These are phyloP conservation scores for Ditylenchus weischeri DNA, from an alignment of 2,888 invertebrate genomes.

Conservation along the genomic window DNA sequence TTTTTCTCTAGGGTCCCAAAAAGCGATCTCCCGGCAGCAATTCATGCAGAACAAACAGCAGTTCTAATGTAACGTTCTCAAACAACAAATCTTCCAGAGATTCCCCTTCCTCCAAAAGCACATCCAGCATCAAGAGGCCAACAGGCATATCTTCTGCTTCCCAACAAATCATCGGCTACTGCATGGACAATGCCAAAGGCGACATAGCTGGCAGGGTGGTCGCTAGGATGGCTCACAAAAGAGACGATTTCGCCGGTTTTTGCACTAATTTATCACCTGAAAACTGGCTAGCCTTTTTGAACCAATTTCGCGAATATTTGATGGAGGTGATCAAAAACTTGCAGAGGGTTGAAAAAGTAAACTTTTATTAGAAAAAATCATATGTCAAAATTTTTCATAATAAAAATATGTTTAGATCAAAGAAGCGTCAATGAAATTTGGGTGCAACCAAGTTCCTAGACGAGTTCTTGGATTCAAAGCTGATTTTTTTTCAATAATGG, in stretches of 20 bases:
- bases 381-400: conserved; percentile 9
- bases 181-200: conserved; percentile 38
- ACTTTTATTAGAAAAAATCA: too few relatives aligned
- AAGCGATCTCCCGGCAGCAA: too few relatives aligned
- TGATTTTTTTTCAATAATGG: conserved; percentile 38
- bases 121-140: too few relatives aligned
- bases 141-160: neutral
- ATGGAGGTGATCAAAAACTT: conserved; percentile 33
- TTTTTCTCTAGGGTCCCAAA: too few relatives aligned
- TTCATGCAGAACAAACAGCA: too few relatives aligned
- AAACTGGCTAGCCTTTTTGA: conserved; percentile 29
- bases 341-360: conserved; percentile 34
- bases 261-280: conserved; percentile 25
- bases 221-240: conserved; percentile 37
- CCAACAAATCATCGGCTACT: conserved; percentile 31
- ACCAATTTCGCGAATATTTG: conserved; percentile 33
- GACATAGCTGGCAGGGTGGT: conserved; percentile 36
- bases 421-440: conserved; percentile 34
- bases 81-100: too few relatives aligned
- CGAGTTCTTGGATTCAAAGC: conserved; percentile 38
- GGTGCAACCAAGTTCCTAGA: conserved; percentile 32
- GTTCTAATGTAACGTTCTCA: too few relatives aligned
- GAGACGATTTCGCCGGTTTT: conserved; percentile 37
- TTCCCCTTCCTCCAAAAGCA: too few relatives aligned
- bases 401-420: conserved; percentile 15